phyloP scores from a whole-genome alignment of 2,797 vertebrate genomes.

The Scomberomorus guttatus region DNA sequence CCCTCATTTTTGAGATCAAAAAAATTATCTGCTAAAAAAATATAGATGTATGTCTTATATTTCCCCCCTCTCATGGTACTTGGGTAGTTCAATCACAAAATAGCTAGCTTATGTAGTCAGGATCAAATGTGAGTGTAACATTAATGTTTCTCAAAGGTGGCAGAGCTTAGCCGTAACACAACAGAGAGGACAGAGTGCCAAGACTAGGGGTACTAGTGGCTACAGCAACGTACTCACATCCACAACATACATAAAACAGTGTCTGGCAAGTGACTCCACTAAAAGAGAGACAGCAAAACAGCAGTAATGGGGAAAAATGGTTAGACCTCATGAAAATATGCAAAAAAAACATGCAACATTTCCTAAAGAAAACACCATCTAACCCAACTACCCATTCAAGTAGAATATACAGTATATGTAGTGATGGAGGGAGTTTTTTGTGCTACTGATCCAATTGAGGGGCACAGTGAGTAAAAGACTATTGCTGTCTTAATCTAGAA shows the following conservation, averaged over 20 bases:
- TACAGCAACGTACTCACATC: constrained; percentile 98
- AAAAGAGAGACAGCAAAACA: constrained; percentile 96
- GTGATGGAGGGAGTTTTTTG: constrained; percentile 58
- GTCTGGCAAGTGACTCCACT: constrained; percentile 97
- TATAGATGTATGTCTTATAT: constrained; percentile 31
- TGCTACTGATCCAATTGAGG: constrained; percentile 64
- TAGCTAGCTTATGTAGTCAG: constrained; percentile 48
- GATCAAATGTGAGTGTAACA: constrained; percentile 73
- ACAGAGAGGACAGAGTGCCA: constrained; percentile 96
- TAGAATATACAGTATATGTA: not conserved
- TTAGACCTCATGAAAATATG: constrained; percentile 92
- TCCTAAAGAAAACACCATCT: constrained; percentile 77
- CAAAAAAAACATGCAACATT: constrained; percentile 89
- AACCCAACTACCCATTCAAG: constrained; percentile 60
- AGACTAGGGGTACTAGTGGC: constrained; percentile 92
- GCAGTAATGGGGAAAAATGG: constrained; percentile 90
- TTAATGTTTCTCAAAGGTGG: constrained; percentile 93
- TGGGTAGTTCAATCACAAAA: constrained; percentile 84
- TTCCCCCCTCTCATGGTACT: constrained; percentile 66
- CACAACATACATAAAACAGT: constrained; percentile 97
- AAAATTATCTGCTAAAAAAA: constrained; percentile 27
- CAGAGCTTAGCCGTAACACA: constrained; percentile 93
- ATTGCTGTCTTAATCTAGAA: constrained; percentile 28
- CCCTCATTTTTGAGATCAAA: constrained; percentile 80
- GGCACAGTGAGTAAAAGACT: constrained; percentile 50